Conservation (phyloP, 2,888 invertebrate species). For the Drosophila rubida region DNA sequence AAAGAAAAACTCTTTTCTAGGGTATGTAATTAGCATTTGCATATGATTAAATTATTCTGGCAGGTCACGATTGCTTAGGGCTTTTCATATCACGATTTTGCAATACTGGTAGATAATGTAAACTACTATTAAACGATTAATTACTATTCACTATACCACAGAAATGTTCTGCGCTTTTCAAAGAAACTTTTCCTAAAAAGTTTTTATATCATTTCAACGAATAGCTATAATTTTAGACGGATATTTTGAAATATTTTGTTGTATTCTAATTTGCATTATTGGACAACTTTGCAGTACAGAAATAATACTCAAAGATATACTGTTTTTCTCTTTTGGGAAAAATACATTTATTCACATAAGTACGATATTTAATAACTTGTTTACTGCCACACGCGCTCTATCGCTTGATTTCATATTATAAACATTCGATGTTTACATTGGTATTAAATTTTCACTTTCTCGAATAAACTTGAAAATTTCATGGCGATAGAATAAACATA, state of each 20-base stretch:
- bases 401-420: conserved; percentile 4
- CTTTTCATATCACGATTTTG: conserved; percentile 21
- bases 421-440: conserved; percentile 24
- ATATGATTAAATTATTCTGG: conserved; percentile 28
- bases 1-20: not conserved
- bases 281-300: not conserved
- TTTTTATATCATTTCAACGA: no score
- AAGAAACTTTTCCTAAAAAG: no score
- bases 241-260: not conserved
- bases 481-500: not conserved
- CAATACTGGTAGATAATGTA: not conserved
- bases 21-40: conserved; percentile 28
- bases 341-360: conserved; percentile 2
- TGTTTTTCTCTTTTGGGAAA: not conserved
- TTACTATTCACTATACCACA: no score
- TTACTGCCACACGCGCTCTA: conserved; percentile 19
- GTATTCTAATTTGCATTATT: no score
- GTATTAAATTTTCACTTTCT: conserved; percentile 19
- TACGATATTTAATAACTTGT: conserved; percentile 13
- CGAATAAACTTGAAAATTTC: conserved; percentile 13
- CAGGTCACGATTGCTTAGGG: conserved; percentile 46
- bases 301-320: no score
- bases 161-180: no score
- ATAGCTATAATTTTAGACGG: no score
- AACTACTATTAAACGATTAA: not conserved